Conservation (phyloP, 2,113 vertebrate genomes). For the Brachypteracias leptosomus region DNA sequence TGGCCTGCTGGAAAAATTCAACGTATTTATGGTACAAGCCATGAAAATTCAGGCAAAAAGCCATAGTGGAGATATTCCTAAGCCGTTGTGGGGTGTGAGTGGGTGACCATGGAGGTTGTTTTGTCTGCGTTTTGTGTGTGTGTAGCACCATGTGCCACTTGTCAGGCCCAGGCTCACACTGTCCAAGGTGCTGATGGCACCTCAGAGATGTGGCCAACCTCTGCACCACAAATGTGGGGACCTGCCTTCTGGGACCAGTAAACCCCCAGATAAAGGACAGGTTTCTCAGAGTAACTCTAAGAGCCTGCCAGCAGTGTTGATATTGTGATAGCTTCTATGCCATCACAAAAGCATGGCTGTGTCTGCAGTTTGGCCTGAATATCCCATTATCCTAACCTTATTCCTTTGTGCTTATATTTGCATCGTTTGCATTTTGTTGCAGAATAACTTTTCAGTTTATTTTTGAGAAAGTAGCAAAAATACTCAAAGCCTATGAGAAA, state of each 20-base stretch:
- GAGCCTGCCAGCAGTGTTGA: background rate
- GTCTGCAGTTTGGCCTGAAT: background rate
- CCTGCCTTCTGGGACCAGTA: background rate
- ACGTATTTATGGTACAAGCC: background rate
- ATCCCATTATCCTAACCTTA: background rate
- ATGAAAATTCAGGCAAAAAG: background rate
- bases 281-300: background rate
- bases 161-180: background rate
- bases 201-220: background rate
- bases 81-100: accelerated
- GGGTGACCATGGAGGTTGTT: background rate
- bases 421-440: background rate
- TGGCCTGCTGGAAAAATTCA: background rate
- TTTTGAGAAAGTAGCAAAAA: background rate
- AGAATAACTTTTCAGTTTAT: background rate
- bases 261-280: background rate
- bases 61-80: background rate
- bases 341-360: background rate
- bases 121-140: background rate
- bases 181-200: slow-evolving; percentile 47
- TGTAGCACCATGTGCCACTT: accelerated
- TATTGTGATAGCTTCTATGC: background rate
- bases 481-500: background rate
- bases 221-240: accelerated
- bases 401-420: background rate